These are phyloP conservation scores for Oxytorus armatus DNA, from an alignment of 2,888 invertebrate species.

Conservation along the genomic window DNA sequence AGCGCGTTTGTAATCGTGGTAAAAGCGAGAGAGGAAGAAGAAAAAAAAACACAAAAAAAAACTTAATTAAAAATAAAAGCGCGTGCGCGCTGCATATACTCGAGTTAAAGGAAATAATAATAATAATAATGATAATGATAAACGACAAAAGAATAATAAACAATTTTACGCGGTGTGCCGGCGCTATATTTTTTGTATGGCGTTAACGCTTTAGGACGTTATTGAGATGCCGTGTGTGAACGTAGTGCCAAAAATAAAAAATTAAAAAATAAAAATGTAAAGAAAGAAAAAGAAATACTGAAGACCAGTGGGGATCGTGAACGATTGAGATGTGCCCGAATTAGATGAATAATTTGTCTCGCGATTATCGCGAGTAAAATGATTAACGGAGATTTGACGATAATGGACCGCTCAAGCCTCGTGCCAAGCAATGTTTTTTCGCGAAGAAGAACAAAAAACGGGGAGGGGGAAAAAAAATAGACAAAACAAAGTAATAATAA, in stretches of 20 bases:
- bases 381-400: neutral
- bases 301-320: conserved; percentile 40
- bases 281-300: conserved; percentile 21
- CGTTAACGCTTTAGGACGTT: conserved; percentile 69
- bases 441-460: conserved; percentile 47
- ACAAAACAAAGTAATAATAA: conserved; percentile 38
- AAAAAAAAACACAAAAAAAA: conserved; percentile 46
- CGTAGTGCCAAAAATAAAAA: conserved; percentile 64
- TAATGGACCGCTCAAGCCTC: conserved; percentile 56
- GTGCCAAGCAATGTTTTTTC: conserved; percentile 69
- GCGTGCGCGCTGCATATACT: conserved; percentile 62
- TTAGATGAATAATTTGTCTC: conserved; percentile 40
- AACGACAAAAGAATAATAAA: conserved; percentile 63
- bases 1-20: conserved; percentile 72
- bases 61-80: conserved; percentile 23
- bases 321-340: conserved; percentile 51
- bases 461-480: conserved; percentile 4
- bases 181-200: conserved; percentile 79
- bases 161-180: conserved; percentile 71
- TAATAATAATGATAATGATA: conserved; percentile 51
- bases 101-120: conserved; percentile 62
- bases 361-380: conserved; percentile 20
- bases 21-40: conserved; percentile 29
- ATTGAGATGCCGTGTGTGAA: conserved; percentile 61
- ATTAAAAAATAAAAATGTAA: conserved; percentile 29